Conservation (phyloP, 2,888 invertebrate species). For the Tetragonula carbonaria region DNA sequence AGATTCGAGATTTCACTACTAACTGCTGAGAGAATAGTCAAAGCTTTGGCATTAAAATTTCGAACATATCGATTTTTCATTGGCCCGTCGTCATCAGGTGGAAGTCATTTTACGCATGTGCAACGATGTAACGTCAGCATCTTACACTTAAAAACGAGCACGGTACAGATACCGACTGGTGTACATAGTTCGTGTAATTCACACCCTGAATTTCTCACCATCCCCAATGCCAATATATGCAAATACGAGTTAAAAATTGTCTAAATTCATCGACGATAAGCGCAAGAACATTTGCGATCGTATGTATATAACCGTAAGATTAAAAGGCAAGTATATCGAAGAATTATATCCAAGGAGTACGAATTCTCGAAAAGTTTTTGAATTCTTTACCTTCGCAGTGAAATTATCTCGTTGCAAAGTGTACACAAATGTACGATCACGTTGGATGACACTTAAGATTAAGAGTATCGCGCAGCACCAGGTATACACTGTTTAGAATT, state of each 20-base stretch:
- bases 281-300: not conserved
- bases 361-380: not conserved
- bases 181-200: not conserved
- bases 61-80: constrained; percentile 66
- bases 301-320: not conserved
- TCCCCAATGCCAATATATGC: not conserved
- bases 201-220: constrained; percentile 27
- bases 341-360: not conserved
- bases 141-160: constrained; percentile 21
- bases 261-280: not conserved
- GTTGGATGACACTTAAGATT: constrained; percentile 36
- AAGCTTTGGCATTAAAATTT: constrained; percentile 61
- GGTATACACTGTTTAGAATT: constrained; percentile 37
- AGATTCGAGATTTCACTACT: constrained; percentile 32
- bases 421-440: not conserved
- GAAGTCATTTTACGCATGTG: constrained; percentile 56
- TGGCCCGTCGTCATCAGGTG: constrained; percentile 47
- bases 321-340: not conserved
- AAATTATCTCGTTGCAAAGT: constrained; percentile 1
- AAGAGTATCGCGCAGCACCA: constrained; percentile 26
- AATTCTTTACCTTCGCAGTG: constrained; percentile 41
- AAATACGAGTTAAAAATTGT: not conserved
- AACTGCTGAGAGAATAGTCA: constrained; percentile 43
- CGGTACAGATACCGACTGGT: not conserved
- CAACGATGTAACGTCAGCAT: constrained; percentile 44